A percentile compares a stretch with the other conserved stretches of the same genome.
Conservation (phyloP, 2,888 invertebrate genomes). For the Tetragonisca angustula region DNA sequence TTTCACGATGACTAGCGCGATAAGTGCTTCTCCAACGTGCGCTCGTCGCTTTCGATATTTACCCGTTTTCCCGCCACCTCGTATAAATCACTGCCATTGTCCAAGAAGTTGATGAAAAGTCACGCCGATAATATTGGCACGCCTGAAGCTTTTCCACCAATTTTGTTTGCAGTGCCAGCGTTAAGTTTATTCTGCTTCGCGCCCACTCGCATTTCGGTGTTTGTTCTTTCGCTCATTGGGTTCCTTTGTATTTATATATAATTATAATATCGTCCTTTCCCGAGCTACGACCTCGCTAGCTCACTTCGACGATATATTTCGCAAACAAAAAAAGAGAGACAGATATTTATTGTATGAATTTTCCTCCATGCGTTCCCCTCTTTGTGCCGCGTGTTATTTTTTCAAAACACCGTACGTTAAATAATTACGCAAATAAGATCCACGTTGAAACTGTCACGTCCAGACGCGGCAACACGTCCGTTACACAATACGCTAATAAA, state of each 20-base stretch:
- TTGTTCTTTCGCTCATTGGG: neutral
- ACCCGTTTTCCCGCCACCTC: conserved; percentile 1
- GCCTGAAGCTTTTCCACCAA: conserved; percentile 24
- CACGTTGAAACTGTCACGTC: neutral
- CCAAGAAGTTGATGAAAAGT: conserved; percentile 56
- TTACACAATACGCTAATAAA: neutral
- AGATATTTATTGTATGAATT: neutral
- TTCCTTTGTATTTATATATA: too few relatives aligned
- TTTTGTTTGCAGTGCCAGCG: conserved; percentile 14
- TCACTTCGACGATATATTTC: neutral
- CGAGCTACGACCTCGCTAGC: too few relatives aligned
- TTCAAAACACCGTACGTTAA: neutral
- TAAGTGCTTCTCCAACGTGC: conserved; percentile 31
- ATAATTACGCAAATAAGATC: neutral
- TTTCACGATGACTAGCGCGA: conserved; percentile 41
- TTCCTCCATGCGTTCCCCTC: neutral
- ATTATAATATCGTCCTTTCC: too few relatives aligned
- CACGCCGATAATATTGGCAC: conserved; percentile 52
- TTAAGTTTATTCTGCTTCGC: neutral
- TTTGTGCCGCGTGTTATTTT: neutral
- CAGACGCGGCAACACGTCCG: neutral
- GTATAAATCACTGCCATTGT: conserved; percentile 53
- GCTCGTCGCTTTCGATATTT: conserved; percentile 39
- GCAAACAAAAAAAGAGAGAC: neutral
- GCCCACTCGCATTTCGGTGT: neutral